These are phyloP conservation scores for Noturus placidus DNA, from an alignment of 2,113 vertebrate species.

Conservation along the genomic window DNA sequence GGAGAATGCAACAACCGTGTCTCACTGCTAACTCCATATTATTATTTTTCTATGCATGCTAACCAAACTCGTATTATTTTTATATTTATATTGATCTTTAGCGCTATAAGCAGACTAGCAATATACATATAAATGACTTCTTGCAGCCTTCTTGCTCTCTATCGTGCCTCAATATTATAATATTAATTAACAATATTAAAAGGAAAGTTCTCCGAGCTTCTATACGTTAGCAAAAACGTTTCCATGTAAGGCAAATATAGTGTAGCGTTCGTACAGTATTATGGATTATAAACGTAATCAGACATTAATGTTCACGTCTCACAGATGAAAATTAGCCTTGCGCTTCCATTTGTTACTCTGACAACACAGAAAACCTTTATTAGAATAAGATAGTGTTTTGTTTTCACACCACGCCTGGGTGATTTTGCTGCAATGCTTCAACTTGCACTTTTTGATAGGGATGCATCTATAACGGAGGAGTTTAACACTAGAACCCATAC, in stretches of 20 bases:
- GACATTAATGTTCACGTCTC: neutral
- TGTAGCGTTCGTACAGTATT: neutral
- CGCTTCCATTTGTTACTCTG: neutral
- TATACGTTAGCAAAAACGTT: neutral
- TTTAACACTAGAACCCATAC: neutral
- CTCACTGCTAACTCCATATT: constrained; percentile 48
- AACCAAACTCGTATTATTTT: constrained; percentile 56
- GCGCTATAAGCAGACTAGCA: constrained; percentile 50
- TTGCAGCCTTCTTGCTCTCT: constrained; percentile 61
- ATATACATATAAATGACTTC: constrained; percentile 48
- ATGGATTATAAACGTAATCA: neutral
- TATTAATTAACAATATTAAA: constrained; percentile 2
- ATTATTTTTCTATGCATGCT: constrained; percentile 57
- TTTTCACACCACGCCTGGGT: constrained; percentile 42
- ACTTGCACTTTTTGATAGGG: constrained; percentile 58
- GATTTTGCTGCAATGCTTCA: constrained; percentile 31
- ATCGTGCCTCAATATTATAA: constrained; percentile 65
- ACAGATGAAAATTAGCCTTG: neutral
- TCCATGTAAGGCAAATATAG: neutral
- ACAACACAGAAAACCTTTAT: constrained; percentile 7
- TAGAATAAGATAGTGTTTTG: neutral
- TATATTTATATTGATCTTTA: constrained; percentile 51
- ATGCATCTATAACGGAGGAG: neutral
- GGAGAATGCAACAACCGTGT: constrained; percentile 22
- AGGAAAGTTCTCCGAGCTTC: neutral